phyloP scores from a whole-genome alignment of 2,888 invertebrate genomes.

The Xestia c-nigrum region DNA sequence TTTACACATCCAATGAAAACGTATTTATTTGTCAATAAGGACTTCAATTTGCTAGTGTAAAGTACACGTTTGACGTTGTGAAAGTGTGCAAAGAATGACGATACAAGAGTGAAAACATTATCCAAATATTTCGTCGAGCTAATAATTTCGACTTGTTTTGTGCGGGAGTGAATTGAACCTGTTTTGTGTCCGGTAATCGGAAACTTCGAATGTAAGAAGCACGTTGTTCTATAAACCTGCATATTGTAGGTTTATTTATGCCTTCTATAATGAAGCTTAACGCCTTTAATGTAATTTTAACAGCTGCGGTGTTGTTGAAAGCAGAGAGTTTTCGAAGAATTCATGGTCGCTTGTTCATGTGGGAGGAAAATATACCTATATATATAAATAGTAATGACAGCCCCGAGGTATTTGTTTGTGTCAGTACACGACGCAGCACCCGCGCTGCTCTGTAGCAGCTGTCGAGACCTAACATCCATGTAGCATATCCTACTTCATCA shows the following conservation, averaged over 20 bases:
- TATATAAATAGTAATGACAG: constrained; percentile 58
- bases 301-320: constrained; percentile 67
- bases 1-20: constrained; percentile 71
- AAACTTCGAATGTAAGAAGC: constrained; percentile 81
- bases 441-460: constrained; percentile 39
- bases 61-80: constrained; percentile 83
- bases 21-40: constrained; percentile 81
- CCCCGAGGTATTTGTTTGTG: constrained; percentile 52
- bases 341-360: constrained; percentile 63
- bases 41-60: constrained; percentile 87
- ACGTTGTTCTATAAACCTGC: constrained; percentile 84
- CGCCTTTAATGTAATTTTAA: constrained; percentile 72
- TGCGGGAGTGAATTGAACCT: constrained; percentile 82
- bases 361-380: constrained; percentile 55
- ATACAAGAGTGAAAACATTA: constrained; percentile 79
- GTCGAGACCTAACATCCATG: constrained; percentile 38
- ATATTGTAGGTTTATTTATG: constrained; percentile 85
- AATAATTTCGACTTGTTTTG: constrained; percentile 77
- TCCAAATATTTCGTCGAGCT: constrained; percentile 77
- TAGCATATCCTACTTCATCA: constrained; percentile 49
- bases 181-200: constrained; percentile 79
- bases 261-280: constrained; percentile 75
- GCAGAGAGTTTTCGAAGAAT: constrained; percentile 63
- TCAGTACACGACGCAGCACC: constrained; percentile 50
- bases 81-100: constrained; percentile 83